Percentiles rank a stretch among this genome's conserved stretches.
Conservation (phyloP, 2,113 vertebrate species). For the Strix uralensis region DNA sequence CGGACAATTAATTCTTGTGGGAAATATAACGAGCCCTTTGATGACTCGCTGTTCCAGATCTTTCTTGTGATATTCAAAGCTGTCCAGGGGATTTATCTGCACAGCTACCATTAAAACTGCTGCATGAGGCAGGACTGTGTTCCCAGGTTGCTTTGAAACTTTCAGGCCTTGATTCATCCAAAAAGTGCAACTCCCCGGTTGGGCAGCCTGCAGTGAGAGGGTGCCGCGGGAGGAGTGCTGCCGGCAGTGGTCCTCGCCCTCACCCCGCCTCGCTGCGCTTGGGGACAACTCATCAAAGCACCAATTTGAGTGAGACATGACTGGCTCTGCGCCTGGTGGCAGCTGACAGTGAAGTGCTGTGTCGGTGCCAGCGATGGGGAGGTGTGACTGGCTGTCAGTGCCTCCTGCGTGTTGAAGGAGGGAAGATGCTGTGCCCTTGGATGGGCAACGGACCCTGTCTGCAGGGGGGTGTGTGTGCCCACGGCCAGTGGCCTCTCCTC, state of each 20-base stretch:
- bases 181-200: neutral
- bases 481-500: neutral
- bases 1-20: neutral
- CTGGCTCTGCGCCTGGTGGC: neutral
- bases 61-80: neutral
- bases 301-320: neutral
- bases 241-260: neutral
- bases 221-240: neutral
- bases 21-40: neutral
- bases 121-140: neutral
- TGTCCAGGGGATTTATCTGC: neutral
- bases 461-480: fast-evolving
- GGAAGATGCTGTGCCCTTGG: neutral
- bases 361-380: fast-evolving
- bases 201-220: neutral
- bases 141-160: neutral
- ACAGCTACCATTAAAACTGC: neutral
- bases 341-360: fast-evolving
- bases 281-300: neutral
- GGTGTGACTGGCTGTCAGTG: neutral
- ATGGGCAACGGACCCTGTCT: fast-evolving
- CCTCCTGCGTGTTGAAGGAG: fast-evolving
- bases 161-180: neutral
- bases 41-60: neutral
- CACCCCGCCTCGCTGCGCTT: fast-evolving